A percentile compares a stretch with the other conserved stretches of the same genome.
phyloP scores from a whole-genome alignment of 1,140 invertebrate genomes.

The Hyles euphorbiae region DNA sequence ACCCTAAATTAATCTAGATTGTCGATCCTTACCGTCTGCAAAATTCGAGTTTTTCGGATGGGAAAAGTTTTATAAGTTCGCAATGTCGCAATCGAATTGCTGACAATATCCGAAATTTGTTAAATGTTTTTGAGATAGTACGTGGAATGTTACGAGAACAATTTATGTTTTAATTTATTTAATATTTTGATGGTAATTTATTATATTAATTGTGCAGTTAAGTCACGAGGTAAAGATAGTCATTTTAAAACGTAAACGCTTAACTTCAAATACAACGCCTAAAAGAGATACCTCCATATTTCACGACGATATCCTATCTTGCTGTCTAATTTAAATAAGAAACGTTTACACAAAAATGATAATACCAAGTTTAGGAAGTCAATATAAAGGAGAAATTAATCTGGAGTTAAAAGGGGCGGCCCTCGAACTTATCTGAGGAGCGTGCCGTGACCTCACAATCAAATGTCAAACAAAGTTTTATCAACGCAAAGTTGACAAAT shows the following conservation, averaged over 20 bases:
- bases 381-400: conserved; percentile 50
- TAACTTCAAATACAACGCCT: too few relatives aligned
- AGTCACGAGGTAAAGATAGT: too few relatives aligned
- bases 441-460: conserved; percentile 57
- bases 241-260: too few relatives aligned
- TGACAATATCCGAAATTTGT: too few relatives aligned
- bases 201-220: too few relatives aligned
- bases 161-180: too few relatives aligned
- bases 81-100: too few relatives aligned
- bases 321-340: background rate
- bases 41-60: conserved; percentile 22
- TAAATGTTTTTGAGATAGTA: too few relatives aligned
- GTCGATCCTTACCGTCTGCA: conserved; percentile 17
- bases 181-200: too few relatives aligned
- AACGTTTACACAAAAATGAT: conserved; percentile 19
- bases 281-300: too few relatives aligned
- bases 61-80: conserved; percentile 6
- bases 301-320: too few relatives aligned
- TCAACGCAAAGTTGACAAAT: conserved; percentile 68
- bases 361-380: conserved; percentile 29
- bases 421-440: conserved; percentile 46
- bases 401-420: conserved; percentile 39
- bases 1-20: conserved; percentile 21
- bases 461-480: conserved; percentile 69
- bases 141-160: too few relatives aligned